phyloP scores from a whole-genome alignment of 2,888 invertebrate species.

The Troides oblongomaculatus region DNA sequence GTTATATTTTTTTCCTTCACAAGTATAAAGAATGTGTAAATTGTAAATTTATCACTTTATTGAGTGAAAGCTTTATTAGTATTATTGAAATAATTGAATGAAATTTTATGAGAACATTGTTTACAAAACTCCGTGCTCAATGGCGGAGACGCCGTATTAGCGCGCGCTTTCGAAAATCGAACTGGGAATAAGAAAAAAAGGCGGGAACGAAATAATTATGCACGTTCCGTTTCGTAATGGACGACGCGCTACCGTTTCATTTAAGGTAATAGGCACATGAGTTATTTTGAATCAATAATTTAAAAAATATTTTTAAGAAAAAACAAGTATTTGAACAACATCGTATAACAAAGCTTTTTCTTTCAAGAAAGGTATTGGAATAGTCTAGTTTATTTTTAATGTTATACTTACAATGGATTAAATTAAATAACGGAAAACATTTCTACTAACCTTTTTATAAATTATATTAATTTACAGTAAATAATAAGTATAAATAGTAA shows the following conservation, averaged over 20 bases:
- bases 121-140: slow-evolving; percentile 71
- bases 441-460: neutral
- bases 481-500: too few species aligned
- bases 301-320: neutral
- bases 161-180: slow-evolving; percentile 71
- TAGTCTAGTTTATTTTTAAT: neutral
- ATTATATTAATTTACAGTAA: neutral
- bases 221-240: slow-evolving; percentile 78
- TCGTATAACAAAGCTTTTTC: neutral
- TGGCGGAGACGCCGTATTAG: slow-evolving; percentile 71
- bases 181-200: slow-evolving; percentile 67
- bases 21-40: slow-evolving; percentile 41
- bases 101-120: slow-evolving; percentile 77
- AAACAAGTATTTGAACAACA: too few species aligned
- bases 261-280: slow-evolving; percentile 33
- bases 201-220: slow-evolving; percentile 80
- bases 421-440: neutral
- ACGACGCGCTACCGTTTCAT: slow-evolving; percentile 77
- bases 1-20: too few species aligned
- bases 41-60: slow-evolving; percentile 63
- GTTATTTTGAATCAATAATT: slow-evolving; percentile 17
- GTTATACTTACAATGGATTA: neutral
- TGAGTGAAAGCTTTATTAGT: slow-evolving; percentile 52
- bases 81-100: slow-evolving; percentile 58
- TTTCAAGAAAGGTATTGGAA: too few species aligned